These are phyloP conservation scores for Coturnix japonica DNA, from an alignment of 2,113 vertebrate genomes.

Conservation along the genomic window DNA sequence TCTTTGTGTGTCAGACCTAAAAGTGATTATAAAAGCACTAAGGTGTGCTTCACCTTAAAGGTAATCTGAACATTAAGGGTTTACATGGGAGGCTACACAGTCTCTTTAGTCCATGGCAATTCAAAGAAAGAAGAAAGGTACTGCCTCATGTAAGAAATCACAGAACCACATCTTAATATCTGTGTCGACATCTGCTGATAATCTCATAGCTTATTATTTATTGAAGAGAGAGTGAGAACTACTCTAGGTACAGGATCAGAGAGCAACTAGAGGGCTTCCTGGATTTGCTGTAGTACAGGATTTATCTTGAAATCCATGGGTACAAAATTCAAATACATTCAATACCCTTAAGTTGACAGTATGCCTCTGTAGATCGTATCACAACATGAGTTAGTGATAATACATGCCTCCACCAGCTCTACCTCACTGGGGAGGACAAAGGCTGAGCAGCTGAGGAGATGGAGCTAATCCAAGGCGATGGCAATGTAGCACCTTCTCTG, in stretches of 20 bases:
- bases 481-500: accelerated
- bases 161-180: not conserved
- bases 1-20: not conserved
- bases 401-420: not conserved
- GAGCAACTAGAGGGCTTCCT: not conserved
- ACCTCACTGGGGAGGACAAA: not conserved
- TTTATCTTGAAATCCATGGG: not conserved
- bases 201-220: not conserved
- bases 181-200: not conserved
- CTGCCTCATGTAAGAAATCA: not conserved
- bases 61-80: not conserved
- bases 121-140: conserved; percentile 22
- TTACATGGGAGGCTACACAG: not conserved
- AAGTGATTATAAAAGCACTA: not conserved
- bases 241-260: not conserved
- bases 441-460: not conserved
- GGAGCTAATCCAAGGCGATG: not conserved
- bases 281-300: not conserved
- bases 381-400: not conserved
- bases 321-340: not conserved
- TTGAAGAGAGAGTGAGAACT: not conserved
- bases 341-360: not conserved
- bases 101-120: not conserved
- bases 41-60: accelerated
- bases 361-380: not conserved